Evolutionary conservation across 2,888 invertebrate genomes (phyloP).

Genomic region (Chaetogeoica ovagalla): DNA sequence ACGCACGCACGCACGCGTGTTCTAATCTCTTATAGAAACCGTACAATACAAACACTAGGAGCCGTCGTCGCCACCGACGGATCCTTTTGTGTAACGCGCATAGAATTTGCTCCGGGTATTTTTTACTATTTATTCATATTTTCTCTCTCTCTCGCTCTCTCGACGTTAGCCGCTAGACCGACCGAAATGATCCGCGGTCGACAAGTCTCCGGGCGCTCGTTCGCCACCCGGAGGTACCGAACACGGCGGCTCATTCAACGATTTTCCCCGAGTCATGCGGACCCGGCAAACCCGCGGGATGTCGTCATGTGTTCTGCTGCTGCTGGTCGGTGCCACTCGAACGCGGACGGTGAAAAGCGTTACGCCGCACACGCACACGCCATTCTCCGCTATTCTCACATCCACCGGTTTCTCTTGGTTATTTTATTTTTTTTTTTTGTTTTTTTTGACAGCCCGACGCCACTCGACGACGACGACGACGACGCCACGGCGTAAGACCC

Average conservation of each 20-base stretch:
- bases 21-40: not conserved
- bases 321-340: slow-evolving; percentile 37
- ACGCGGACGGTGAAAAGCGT: slow-evolving; percentile 9
- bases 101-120: not conserved
- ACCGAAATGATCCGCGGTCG: not conserved
- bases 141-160: too few relatives aligned
- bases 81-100: not conserved
- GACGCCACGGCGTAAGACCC: slow-evolving; percentile 1
- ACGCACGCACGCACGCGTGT: not conserved
- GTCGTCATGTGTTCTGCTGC: slow-evolving; percentile 36
- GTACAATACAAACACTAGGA: slow-evolving; percentile 18
- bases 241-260: not conserved
- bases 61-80: slow-evolving; percentile 2
- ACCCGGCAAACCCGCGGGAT: slow-evolving; percentile 14
- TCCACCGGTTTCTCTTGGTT: not conserved
- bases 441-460: slow-evolving; percentile 35
- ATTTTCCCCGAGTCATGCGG: slow-evolving; percentile 32
- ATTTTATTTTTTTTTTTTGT: slow-evolving; percentile 4
- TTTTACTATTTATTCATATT: not conserved
- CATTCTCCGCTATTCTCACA: not conserved
- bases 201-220: too few relatives aligned
- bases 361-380: slow-evolving; percentile 3
- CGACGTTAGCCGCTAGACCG: not conserved
- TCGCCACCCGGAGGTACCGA: not conserved
- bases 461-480: slow-evolving; percentile 40